Evolutionary conservation across 2,113 vertebrate species (phyloP).

Genomic region (Phylloscopus trochiloides): DNA sequence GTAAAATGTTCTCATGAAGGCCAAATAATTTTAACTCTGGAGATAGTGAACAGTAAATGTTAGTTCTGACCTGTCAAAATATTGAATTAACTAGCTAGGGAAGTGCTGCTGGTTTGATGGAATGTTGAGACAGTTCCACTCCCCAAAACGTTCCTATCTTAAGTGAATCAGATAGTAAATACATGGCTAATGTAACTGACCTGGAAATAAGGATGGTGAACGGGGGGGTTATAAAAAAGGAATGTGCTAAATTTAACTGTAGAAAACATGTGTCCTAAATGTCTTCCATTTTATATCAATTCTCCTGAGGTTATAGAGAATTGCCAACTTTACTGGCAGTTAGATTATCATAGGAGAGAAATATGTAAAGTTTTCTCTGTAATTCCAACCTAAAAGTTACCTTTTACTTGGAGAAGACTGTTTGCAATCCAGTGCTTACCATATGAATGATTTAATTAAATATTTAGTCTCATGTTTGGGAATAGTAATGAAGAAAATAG

Average conservation of each 20-base stretch:
- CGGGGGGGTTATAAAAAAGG: background rate
- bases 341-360: background rate
- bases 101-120: background rate
- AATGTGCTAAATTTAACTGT: background rate
- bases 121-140: background rate
- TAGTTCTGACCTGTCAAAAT: background rate
- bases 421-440: background rate
- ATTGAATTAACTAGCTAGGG: background rate
- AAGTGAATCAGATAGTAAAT: background rate
- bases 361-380: background rate
- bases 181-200: background rate
- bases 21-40: background rate
- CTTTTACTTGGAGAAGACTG: background rate
- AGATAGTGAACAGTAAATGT: background rate
- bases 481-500: background rate
- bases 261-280: background rate
- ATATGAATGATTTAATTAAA: background rate
- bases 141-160: background rate
- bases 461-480: background rate
- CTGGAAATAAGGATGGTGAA: background rate
- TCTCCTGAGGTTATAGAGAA: background rate
- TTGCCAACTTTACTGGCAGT: background rate
- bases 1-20: background rate
- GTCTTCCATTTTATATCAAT: accelerated
- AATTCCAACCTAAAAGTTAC: background rate